Evolutionary conservation across 2,797 vertebrate species (phyloP).

Genomic region (Chrosomus eos): DNA sequence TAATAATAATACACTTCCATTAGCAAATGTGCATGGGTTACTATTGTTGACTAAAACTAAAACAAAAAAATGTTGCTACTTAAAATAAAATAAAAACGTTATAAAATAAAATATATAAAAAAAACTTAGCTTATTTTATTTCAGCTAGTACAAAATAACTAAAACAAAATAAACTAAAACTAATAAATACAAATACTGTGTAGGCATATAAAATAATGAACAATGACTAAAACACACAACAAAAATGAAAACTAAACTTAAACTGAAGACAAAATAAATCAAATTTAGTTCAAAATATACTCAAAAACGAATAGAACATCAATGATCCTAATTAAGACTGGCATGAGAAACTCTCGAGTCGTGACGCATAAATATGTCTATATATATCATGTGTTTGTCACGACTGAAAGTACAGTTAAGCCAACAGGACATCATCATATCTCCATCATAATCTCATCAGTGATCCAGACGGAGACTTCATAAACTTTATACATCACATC

Average conservation of each 20-base stretch:
- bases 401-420: constrained; percentile 20
- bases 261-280: not conserved
- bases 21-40: no score
- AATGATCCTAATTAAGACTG: not conserved
- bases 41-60: no score
- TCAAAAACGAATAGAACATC: not conserved
- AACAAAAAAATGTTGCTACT: no score
- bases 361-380: not conserved
- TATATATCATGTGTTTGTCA: not conserved
- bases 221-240: not conserved
- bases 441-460: constrained; percentile 32
- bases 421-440: constrained; percentile 10
- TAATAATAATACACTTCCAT: no score
- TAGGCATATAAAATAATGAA: not conserved
- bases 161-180: not conserved
- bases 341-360: not conserved
- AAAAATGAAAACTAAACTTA: not conserved
- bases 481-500: constrained; percentile 52
- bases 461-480: constrained; percentile 5
- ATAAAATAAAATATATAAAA: no score
- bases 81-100: no score
- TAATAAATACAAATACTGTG: not conserved
- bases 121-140: no score
- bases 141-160: not conserved
- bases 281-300: not conserved